Evolutionary conservation across 2,888 invertebrate genomes (phyloP), one percentile per base, ranked within the genome.

Genomic region (Ormyrus labotus): DNA sequence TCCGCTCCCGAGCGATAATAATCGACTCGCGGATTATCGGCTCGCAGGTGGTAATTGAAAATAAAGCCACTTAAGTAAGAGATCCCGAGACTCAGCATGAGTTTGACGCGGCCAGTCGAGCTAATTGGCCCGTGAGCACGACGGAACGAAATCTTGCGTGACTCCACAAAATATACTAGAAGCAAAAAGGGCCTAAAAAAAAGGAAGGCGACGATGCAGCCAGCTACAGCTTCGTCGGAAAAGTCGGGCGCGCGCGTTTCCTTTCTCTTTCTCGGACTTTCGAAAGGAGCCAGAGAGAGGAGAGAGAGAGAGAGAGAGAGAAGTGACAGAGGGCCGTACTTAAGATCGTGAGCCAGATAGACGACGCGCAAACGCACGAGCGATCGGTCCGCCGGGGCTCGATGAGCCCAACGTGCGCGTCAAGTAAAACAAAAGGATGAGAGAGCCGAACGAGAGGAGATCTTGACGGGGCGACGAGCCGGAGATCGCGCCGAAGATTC

Each of bases 401-500:
- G 19, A 19, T 19, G 19, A n/a, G 53, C 8, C 11, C 19, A 1
- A 10, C 57, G 55, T 55, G 19, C 10, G 13, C 50, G 47, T 70
- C 58, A 50, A 13, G 47, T 65, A 58, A 76, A 61, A 68, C 70
- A 68, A 72, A 63, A 60, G 45, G n/a, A 65, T 19, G 19, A 19
- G 19, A 19, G 64, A 45, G 45, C 6, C 13, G 11, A 63, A 11
- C n/a, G 6, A 53, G 13, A 57, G 55, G 55, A 55, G 13, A 58
- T 57, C 58, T 70, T 57, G 58, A 68, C 67, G 51, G 51, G 65
- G 9, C 47, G 58, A 10, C 34, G 11, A 60, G 63, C 3, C 47
- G 64, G 67, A 87, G 87, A 87, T 88, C 84, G 85, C 85, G 84
- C 84, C 84, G 81, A 79, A 85, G 88, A 88, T 88, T 87, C 84